phyloP scores from a whole-genome alignment of 2,113 vertebrate species.

The Phrynosoma blainvillii region DNA sequence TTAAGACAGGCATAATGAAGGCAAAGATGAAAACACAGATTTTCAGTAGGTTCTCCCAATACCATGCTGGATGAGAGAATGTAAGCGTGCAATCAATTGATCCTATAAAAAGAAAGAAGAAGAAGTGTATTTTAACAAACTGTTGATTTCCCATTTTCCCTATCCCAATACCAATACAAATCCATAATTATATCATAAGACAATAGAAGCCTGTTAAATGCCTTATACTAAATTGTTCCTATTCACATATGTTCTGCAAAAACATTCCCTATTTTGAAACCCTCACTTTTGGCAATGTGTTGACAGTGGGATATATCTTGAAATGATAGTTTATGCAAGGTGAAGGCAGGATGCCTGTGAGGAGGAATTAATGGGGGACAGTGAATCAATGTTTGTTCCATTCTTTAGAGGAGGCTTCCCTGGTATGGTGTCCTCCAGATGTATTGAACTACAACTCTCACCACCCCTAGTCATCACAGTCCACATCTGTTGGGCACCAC shows the following conservation, averaged over 20 bases:
- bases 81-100: slow-evolving; percentile 90
- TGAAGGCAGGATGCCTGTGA: not conserved
- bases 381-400: not conserved
- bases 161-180: not conserved
- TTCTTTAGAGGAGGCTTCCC: not conserved
- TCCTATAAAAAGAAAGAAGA: slow-evolving; percentile 65
- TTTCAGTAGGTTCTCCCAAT: slow-evolving; percentile 98
- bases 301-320: not conserved
- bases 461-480: too few relatives aligned
- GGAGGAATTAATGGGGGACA: not conserved
- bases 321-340: not conserved
- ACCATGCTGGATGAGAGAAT: slow-evolving; percentile 95
- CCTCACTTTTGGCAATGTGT: not conserved
- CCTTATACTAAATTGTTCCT: not conserved
- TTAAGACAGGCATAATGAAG: slow-evolving; percentile 98
- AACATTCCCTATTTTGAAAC: not conserved
- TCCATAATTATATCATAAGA: not conserved
- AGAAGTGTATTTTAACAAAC: slow-evolving; percentile 36
- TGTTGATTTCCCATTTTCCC: not conserved
- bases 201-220: slow-evolving; percentile 8
- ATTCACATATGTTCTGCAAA: not conserved
- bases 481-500: too few relatives aligned
- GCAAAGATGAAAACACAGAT: slow-evolving; percentile 99
- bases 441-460: too few relatives aligned
- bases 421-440: too few relatives aligned